Evolutionary conservation across 2,797 vertebrate species (phyloP), one percentile per base, ranked within the genome.

Genomic region (Arremon aurantiirostris): DNA sequence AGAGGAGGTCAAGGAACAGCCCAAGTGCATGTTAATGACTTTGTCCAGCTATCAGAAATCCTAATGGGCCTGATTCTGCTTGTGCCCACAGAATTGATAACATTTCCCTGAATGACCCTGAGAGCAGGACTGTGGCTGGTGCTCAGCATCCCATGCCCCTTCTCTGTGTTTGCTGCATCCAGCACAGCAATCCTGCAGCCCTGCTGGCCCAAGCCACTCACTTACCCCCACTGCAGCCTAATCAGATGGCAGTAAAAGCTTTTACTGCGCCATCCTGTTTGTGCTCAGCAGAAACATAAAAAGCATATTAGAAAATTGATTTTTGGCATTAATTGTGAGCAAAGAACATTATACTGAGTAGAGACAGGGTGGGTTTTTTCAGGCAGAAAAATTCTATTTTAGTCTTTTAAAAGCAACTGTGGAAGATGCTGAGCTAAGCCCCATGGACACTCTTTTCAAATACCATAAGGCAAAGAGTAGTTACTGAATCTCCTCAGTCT

Each of bases 401-500:
- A 68, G 81, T 86, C 37, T 93, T 95, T 94, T 59, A 26, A 82
- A 95, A 94, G 72, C 26, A 49, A 89, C 93, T 63, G 53, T 86
- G 73, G 78, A 94, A 94, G 89, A 87, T 78, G 90, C 93, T 94
- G 86, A 92, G 87, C 90, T 68, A 64, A 95, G 76, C 91, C 94
- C 95, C 65, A 52, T 4, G 93, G 87, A 85, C 81, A 35, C 13
- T 46, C 71, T 94, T 87, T 72, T 84, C 94, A 93, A 90, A 96
- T 69, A 95, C 75, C 83, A 60, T 30, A 86, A 37, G 30, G 93
- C 77, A 84, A 94, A 95, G 88, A 95, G 93, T 88, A 96, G 95
- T 91, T 96, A 93, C 92, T 70, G 79, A 97, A 97, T 96, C 97
- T 97, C 95, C 82, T 89, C 90, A 95, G 96, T 96, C 95, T 97